Base-by-base conservation (phyloP, 2,888 invertebrate species). In the Thecophora atra region DNA sequence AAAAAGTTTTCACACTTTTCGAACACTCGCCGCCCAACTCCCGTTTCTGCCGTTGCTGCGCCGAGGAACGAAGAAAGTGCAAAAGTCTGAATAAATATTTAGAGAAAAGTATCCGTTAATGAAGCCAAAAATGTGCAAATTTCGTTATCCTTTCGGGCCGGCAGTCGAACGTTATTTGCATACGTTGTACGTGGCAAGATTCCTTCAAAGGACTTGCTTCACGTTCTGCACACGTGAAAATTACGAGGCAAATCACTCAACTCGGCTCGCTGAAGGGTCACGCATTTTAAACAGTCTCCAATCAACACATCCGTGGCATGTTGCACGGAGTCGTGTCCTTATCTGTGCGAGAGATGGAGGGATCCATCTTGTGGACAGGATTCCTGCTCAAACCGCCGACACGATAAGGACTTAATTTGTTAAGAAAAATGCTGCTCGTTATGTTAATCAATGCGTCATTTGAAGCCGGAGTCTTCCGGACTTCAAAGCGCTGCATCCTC, bases 341-440 rank as follows among this genome's bases (percentile, higher is more conserved):
- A 37, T 37, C 6, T 37, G 37, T 37, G 11, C 37, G 44, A 44
- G 44, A 44, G 44, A 44, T 44, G 44, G n/a, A n/a, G 8, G 44
- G 13, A 47, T 17, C 4, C 47, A 47, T 47, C 37, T 47, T 47
- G 47, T 15, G 47, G 47, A 47, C 37, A 37, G 37, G 21, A n/a
- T 52, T 52, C 21, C n/a, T 52, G 2, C 58, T 24, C 17, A 37
- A 63, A 15, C n/a, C 19, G 17, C 30, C 44, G 11, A 15, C 15
- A 47, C 78, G 81, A 79, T 84, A 83, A 83, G 83, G 83, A 84
- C 83, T 83, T 83, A 81, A 83, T 83, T 83, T 83, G 82, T 82
- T 80, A 83, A 79, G 79, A 77, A 81, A 79, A 76, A 80, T 78
- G 77, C 77, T 75, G 79, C 81, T 81, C 79, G 82, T 81, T 83